Conservation (phyloP, 1,140 invertebrate species). For the Eumeta japonica region DNA sequence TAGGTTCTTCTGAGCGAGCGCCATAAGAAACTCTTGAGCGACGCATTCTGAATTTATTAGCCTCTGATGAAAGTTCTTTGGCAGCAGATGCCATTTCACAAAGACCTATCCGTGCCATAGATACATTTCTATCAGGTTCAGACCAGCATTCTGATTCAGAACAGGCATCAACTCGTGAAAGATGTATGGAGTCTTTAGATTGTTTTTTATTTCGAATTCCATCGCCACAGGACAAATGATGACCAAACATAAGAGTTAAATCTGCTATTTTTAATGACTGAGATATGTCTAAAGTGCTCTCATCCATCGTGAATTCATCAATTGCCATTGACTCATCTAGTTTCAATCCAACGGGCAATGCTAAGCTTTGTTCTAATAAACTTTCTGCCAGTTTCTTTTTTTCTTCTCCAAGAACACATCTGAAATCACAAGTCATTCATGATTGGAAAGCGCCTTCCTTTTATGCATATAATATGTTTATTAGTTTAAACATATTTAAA, state of each 20-base stretch:
- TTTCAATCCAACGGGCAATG: conserved; percentile 45
- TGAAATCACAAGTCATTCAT: conserved; percentile 14
- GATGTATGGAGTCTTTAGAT: conserved; percentile 16
- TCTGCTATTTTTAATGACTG: conserved; percentile 49
- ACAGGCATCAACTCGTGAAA: conserved; percentile 49
- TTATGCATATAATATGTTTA: conserved; percentile 1
- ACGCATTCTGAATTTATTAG: conserved; percentile 23
- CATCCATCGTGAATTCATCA: conserved; percentile 46
- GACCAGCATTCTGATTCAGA: conserved; percentile 83
- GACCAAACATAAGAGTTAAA: conserved; percentile 51
- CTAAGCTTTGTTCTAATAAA: conserved; percentile 52
- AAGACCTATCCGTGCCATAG: conserved; percentile 73
- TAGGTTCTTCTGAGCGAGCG: conserved; percentile 40
- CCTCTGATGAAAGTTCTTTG: conserved; percentile 27
- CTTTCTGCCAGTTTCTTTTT: conserved; percentile 53
- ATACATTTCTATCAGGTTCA: conserved; percentile 78
- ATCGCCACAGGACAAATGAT: conserved; percentile 38
- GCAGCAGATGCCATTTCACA: conserved; percentile 38
- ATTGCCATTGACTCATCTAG: conserved; percentile 47
- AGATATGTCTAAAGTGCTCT: conserved; percentile 44
- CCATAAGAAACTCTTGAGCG: conserved; percentile 35
- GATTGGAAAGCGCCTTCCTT: neutral
- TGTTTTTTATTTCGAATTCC: conserved; percentile 24
- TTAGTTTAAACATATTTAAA: too few relatives aligned
- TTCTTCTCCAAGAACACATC: conserved; percentile 52